Conservation (phyloP, 37 sponge, comb jelly and placozoan species). For the Tethya wilhelma region DNA sequence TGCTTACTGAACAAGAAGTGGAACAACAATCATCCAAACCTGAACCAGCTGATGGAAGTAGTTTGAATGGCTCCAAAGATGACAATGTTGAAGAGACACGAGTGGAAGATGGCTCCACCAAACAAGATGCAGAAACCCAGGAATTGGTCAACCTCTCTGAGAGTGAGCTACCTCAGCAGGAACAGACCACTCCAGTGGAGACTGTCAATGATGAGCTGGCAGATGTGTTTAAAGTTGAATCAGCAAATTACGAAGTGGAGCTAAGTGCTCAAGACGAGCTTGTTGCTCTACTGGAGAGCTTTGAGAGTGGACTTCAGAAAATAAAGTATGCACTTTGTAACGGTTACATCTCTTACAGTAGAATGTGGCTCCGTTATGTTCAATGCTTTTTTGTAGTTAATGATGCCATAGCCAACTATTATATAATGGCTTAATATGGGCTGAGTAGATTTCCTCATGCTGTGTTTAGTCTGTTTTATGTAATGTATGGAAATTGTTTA, state of each 20-base stretch:
- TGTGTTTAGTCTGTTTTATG: too few species aligned
- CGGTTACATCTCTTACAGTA: too few species aligned
- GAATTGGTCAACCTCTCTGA: too few species aligned
- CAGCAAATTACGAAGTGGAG: constrained; percentile 4
- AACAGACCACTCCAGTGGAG: not conserved
- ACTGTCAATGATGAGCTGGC: not conserved
- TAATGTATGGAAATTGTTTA: too few species aligned
- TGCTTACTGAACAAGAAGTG: not conserved
- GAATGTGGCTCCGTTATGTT: too few species aligned
- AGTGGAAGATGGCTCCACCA: not conserved
- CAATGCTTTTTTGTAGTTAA: too few species aligned
- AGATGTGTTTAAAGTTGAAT: not conserved
- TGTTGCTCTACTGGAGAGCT: constrained; percentile 14
- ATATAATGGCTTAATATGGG: too few species aligned
- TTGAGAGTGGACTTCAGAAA: constrained; percentile 11
- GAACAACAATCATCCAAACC: not conserved
- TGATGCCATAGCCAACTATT: too few species aligned
- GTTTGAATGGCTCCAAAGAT: not conserved
- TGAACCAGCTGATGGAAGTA: not conserved
- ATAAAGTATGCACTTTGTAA: constrained; percentile 21
- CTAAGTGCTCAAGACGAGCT: constrained; percentile 15
- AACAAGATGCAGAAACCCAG: too few species aligned
- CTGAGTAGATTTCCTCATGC: too few species aligned
- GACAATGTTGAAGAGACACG: too few species aligned
- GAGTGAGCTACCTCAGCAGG: too few species aligned